Evolutionary conservation across 2,888 invertebrate genomes (phyloP), one percentile per base, ranked within the genome.

Genomic region (Mycogona germanica): DNA sequence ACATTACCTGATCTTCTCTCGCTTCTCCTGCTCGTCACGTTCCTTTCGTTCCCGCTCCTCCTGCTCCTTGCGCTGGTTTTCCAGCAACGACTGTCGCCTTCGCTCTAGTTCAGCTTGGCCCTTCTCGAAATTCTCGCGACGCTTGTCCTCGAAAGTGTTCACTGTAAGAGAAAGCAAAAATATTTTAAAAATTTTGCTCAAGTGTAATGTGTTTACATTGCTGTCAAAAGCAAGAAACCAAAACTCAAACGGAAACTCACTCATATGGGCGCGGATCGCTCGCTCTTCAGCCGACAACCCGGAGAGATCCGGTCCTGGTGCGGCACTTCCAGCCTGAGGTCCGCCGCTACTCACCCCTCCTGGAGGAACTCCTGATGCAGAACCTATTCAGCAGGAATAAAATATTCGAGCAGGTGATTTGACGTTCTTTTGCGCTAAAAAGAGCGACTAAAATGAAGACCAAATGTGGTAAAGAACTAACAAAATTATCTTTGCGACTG

Each of bases 71-170:
- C 86, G 78, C 67, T 91, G 89, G 57, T 84, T 82, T 64, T 95
- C 93, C 51, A 87, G 77, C n/a, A 97, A 73, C 45, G 89, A 78
- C 63, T 87, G 86, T 28, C 97, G 75, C 41, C 97, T 73, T 30
- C 92, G 73, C 67, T 99, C 97, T 55, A 98, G 70, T 71, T 97
- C 97, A 0, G 95, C 96, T 68, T 98, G 96, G 0, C 98, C 98
- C 60, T 95, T 86, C 60, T 95, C 96, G 73, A 91, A 92, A 72
- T 99, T 98, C 72, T 97, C 95, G 66, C 91, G 83, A 2, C 98
- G 76, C 65, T 91, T 87, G 67, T 99, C 98, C 67, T 99, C 97
- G 72, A 96, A 96, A 0, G 91, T 56, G 5, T 53, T 49, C 53
- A 46, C 42, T 51, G 19, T 17, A 46, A 51, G 17, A 28, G 21